Conservation (phyloP, 2,797 vertebrate species). For the Cuculus canorus region DNA sequence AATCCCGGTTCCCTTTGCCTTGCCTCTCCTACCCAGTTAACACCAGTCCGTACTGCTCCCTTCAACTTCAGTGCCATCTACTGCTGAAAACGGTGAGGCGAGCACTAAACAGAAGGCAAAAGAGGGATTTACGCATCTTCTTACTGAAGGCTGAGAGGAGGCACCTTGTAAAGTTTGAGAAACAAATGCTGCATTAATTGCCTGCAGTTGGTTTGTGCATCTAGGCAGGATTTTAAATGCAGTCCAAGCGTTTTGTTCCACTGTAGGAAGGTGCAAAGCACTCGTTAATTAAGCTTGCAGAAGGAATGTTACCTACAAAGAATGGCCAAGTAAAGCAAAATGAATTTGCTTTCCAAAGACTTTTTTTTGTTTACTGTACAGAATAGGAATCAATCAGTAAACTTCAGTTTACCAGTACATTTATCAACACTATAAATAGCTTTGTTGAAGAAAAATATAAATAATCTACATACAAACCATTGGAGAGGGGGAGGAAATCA, state of each 20-base stretch:
- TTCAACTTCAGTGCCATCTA: slow-evolving; percentile 9
- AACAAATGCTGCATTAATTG: background rate
- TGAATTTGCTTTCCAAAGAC: background rate
- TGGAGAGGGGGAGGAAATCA: no score
- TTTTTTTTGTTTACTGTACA: background rate
- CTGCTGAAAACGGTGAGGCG: background rate
- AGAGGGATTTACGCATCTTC: accelerated
- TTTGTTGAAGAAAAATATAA: background rate
- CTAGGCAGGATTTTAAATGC: background rate
- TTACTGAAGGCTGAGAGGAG: background rate
- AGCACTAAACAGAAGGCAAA: background rate
- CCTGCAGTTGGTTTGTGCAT: background rate
- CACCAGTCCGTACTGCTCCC: accelerated
- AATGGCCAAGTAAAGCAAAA: background rate
- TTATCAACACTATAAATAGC: background rate
- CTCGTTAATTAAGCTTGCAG: background rate
- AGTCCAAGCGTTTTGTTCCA: background rate
- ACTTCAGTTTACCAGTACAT: background rate
- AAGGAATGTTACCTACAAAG: background rate
- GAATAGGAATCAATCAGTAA: background rate
- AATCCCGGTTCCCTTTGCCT: accelerated
- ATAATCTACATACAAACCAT: no score
- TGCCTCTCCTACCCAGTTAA: background rate
- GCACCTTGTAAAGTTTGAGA: background rate
- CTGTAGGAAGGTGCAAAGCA: background rate